Evolutionary conservation across 2,797 vertebrate genomes (phyloP).

Genomic region (Holocentrus rufus): DNA sequence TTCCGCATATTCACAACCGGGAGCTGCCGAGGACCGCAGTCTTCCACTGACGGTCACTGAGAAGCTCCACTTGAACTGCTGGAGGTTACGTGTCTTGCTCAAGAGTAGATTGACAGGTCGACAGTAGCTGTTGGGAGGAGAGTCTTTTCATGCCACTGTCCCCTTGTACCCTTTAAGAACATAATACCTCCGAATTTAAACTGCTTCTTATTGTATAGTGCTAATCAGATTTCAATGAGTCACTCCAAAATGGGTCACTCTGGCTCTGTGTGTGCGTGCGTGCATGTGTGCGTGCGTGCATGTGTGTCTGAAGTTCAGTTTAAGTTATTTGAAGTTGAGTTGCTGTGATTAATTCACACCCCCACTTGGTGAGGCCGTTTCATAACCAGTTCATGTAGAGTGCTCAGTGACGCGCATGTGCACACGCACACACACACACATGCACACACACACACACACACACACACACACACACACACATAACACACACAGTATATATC

Average conservation of each 20-base stretch:
- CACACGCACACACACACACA: not conserved
- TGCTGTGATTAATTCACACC: constrained; percentile 57
- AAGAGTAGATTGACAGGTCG: not conserved
- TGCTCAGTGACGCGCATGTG: constrained; percentile 10
- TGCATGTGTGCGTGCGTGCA: not conserved
- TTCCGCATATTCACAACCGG: too few relatives aligned
- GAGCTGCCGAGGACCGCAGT: too few relatives aligned
- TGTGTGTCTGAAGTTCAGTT: not conserved
- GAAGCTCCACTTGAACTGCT: too few relatives aligned
- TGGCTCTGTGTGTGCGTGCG: not conserved
- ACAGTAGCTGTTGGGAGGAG: not conserved
- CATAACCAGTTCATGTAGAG: constrained; percentile 55
- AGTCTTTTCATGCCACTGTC: too few relatives aligned
- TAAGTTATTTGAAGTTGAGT: constrained; percentile 37
- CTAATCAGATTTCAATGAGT: constrained; percentile 9
- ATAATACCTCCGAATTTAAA: not conserved
- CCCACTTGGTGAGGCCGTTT: constrained; percentile 47
- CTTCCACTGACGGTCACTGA: too few relatives aligned
- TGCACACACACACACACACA: constrained; percentile 22
- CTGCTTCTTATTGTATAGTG: not conserved
- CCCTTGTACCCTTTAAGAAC: not conserved
- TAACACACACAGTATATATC: constrained; percentile 10
- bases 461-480: constrained; percentile 26
- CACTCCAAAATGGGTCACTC: not conserved
- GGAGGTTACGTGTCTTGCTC: too few relatives aligned